Evolutionary conservation across 2,797 vertebrate genomes (phyloP), one percentile per base, ranked within the genome.

Genomic region (Alosa sapidissima): DNA sequence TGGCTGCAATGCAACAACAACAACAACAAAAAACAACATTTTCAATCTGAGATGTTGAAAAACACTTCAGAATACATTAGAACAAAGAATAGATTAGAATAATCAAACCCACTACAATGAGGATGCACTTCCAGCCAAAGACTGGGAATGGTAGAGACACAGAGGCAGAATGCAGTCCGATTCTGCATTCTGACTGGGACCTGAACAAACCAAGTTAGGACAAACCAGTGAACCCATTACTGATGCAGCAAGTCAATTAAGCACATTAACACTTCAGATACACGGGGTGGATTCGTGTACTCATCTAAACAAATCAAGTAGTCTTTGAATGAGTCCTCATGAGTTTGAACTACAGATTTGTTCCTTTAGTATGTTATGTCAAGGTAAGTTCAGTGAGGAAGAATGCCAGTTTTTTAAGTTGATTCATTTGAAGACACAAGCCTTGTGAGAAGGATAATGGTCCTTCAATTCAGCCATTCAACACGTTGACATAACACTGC

Each of bases 1-100:
- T 97, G 82, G 96, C 98, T 99, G 89, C 92, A 94, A 78, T 8
- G 5, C 41, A 45, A 78, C 5, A 13, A 1, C 19, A 54, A 41
- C 8, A 33, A 52, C 2, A 51, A 82, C 1, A 82, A 82, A 54
- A 33, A 52, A n/a, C n/a, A 14, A 28, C 2, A 65, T 2, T 13
- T 13, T 52, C 10, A 52, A 52, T 52, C 51, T 52, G 54, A 58
- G 5, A 19, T 16, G 33, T 65, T 13, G 33, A 0, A 19, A 1
- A 14, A 19, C 5, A 14, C 41, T 16, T 75, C 5, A 75, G 16
- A 75, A 41, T 13, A 75, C 4, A 65, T 21, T 19, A 55, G 16
- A 62, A n/a, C 5, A 36, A 10, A 10, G 33, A 36, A 19, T 75
- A n/a, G 5, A 58, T 21, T n/a, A 21, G 6, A 16, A 52, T 14